Percentiles rank a stretch among this genome's conserved stretches.
phyloP scores from a whole-genome alignment of 2,113 vertebrate genomes.

The Machaerirhynchus nigripectus region DNA sequence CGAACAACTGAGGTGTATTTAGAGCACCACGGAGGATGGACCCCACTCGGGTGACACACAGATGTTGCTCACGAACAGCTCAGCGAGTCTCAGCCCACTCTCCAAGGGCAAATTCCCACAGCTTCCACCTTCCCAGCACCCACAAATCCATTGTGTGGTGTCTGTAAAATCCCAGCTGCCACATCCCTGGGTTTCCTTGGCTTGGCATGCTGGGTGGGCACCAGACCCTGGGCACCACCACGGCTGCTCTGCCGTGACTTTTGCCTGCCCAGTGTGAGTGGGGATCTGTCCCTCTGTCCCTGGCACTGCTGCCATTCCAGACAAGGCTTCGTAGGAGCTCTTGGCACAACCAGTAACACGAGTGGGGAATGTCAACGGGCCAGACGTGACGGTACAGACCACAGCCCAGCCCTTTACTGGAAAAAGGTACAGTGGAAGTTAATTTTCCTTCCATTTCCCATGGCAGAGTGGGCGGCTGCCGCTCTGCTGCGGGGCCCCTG shows the following conservation, averaged over 20 bases:
- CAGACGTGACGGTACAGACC: not conserved
- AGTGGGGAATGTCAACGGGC: not conserved
- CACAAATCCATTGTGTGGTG: not conserved
- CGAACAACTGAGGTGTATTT: rapidly evolving
- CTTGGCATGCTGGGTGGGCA: rapidly evolving
- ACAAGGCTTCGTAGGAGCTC: rapidly evolving
- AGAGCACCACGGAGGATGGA: not conserved
- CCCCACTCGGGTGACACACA: not conserved
- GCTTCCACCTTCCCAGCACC: not conserved
- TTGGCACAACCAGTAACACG: rapidly evolving
- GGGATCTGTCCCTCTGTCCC: not conserved
- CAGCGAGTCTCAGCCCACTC: rapidly evolving
- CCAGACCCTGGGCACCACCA: not conserved
- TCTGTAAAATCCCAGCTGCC: not conserved
- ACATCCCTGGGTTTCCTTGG: not conserved
- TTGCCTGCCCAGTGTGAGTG: rapidly evolving
- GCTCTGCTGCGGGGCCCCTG: not conserved
- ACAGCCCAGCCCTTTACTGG: not conserved
- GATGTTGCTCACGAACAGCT: not conserved
- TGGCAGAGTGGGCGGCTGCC: not conserved
- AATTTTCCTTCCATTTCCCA: not conserved
- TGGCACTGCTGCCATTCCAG: not conserved
- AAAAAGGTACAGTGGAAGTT: not conserved
- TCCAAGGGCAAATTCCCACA: not conserved
- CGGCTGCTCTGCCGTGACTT: not conserved